A percentile compares a stretch with the other conserved stretches of the same genome.
Evolutionary conservation across 1,140 invertebrate species (phyloP).

Genomic region (Drosophila elegans): DNA sequence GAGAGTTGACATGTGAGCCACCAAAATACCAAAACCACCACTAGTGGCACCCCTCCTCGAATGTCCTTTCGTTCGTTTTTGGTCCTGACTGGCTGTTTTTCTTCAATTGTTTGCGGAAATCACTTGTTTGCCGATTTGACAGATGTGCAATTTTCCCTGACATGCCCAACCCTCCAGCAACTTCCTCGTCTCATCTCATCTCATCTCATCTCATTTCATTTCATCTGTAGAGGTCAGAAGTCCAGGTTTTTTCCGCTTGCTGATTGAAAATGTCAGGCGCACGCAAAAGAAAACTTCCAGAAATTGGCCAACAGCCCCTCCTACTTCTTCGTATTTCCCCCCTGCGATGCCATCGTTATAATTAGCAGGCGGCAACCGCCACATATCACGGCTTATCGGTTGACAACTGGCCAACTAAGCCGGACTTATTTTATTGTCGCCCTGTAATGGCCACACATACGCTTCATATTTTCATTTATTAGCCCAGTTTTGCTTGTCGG

Average conservation of each 20-base stretch:
- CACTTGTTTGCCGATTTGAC: constrained; percentile 83
- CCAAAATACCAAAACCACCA: constrained; percentile 41
- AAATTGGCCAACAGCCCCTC: constrained; percentile 15
- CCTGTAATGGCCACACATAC: constrained; percentile 50
- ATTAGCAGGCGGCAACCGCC: constrained; percentile 63
- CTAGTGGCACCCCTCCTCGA: constrained; percentile 29
- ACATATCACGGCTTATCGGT: constrained; percentile 48
- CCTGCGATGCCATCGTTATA: constrained; percentile 41
- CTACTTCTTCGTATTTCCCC: background rate
- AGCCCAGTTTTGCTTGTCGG: constrained; percentile 63
- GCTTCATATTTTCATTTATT: constrained; percentile 83
- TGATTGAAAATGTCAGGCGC: constrained; percentile 79
- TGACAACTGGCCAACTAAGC: constrained; percentile 37
- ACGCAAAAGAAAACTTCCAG: constrained; percentile 52
- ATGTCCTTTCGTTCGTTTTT: constrained; percentile 14
- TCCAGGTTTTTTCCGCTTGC: constrained; percentile 25
- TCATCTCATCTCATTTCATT: background rate
- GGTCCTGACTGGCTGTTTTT: constrained; percentile 67
- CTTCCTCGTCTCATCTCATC: background rate
- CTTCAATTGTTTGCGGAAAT: constrained; percentile 83
- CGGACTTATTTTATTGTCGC: constrained; percentile 24
- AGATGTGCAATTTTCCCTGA: constrained; percentile 83
- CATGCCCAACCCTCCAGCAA: constrained; percentile 46
- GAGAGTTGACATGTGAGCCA: constrained; percentile 63
- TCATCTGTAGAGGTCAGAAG: constrained; percentile 49